Conservation (phyloP, 2,113 vertebrate species). For the Rhadina sibilatrix region DNA sequence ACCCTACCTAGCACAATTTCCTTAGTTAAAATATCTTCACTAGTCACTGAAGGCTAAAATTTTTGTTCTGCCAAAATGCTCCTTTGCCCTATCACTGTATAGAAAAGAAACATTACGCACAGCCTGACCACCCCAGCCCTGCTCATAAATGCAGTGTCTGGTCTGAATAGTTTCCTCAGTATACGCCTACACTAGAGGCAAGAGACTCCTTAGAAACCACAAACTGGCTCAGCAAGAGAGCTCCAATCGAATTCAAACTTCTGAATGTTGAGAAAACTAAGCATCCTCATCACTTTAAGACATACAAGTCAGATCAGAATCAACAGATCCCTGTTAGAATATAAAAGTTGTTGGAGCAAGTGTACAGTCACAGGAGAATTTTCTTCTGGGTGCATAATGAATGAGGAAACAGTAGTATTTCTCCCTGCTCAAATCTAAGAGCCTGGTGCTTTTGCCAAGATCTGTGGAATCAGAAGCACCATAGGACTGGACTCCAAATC, state of each 20-base stretch:
- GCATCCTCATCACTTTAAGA: background rate
- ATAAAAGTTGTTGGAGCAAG: background rate
- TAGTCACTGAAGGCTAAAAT: background rate
- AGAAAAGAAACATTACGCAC: background rate
- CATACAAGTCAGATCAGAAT: background rate
- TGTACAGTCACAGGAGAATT: background rate
- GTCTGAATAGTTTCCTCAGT: background rate
- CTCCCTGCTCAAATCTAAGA: background rate
- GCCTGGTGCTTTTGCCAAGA: background rate
- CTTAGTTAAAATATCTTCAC: background rate
- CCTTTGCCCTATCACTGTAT: background rate
- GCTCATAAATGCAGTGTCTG: background rate
- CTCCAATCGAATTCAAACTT: background rate
- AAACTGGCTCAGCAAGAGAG: background rate
- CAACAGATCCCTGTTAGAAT: background rate
- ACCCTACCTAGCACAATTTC: accelerated
- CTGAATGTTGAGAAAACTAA: background rate
- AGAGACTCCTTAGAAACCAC: background rate
- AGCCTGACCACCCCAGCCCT: background rate
- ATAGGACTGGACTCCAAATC: background rate
- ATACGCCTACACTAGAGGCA: accelerated
- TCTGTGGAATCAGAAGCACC: background rate
- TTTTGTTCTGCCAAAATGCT: background rate
- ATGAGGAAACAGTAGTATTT: background rate
- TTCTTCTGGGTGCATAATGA: background rate